Conservation (phyloP, 2,113 vertebrate genomes). For the Grus americana region DNA sequence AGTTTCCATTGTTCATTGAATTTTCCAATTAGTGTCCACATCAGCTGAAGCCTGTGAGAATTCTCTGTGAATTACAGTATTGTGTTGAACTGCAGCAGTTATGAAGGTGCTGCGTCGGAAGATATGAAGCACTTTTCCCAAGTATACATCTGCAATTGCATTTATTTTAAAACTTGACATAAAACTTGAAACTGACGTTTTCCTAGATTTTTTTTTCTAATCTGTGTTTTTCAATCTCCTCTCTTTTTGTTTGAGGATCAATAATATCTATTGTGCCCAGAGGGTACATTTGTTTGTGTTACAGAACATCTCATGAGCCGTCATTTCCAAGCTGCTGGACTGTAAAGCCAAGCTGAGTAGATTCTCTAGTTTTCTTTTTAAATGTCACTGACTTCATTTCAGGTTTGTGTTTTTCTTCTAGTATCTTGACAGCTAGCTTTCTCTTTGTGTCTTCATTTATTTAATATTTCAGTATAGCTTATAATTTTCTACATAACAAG, state of each 20-base stretch:
- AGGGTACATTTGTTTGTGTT: constrained; percentile 64
- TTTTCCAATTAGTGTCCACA: constrained; percentile 71
- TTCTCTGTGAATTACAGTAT: constrained; percentile 47
- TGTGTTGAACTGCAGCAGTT: constrained; percentile 34
- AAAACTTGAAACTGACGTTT: constrained; percentile 11
- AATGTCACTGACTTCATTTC: constrained; percentile 69
- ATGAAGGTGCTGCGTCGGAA: constrained; percentile 56
- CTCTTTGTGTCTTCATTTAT: constrained; percentile 17
- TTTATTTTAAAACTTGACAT: constrained; percentile 44
- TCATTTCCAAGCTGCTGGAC: constrained; percentile 62
- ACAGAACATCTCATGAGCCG: constrained; percentile 47
- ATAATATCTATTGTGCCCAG: constrained; percentile 28
- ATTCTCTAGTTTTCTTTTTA: constrained; percentile 61
- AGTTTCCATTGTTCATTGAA: constrained; percentile 59
- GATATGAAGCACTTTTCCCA: constrained; percentile 13
- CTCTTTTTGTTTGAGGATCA: constrained; percentile 59
- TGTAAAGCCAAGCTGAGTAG: constrained; percentile 47
- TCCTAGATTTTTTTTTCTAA: constrained; percentile 39
- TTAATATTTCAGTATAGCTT: not conserved
- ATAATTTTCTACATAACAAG: not conserved
- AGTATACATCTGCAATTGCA: not conserved
- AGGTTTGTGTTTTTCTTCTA: constrained; percentile 2
- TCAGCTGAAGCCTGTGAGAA: constrained; percentile 56
- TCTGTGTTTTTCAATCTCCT: constrained; percentile 63
- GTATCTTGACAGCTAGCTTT: constrained; percentile 17